Percentiles rank a stretch among this genome's conserved stretches.
Evolutionary conservation across 2,888 invertebrate species (phyloP).

Genomic region (Chrysolina haemoptera): DNA sequence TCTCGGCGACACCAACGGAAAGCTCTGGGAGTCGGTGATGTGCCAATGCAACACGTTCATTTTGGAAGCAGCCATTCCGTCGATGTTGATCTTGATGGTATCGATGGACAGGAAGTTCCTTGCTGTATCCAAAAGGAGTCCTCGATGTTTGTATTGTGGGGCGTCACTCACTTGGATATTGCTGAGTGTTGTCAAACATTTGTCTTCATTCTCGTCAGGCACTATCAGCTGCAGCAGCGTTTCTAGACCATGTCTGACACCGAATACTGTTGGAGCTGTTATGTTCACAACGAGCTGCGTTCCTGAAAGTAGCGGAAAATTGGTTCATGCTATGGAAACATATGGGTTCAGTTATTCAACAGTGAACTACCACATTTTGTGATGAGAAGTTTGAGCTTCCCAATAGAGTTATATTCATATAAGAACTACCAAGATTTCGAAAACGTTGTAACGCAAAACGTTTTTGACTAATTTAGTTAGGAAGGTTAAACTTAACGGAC

Average conservation of each 20-base stretch:
- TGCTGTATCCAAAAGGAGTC: slow-evolving; percentile 89
- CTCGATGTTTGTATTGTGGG: slow-evolving; percentile 88
- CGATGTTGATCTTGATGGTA: slow-evolving; percentile 80
- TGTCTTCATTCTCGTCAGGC: slow-evolving; percentile 52
- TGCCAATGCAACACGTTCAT: slow-evolving; percentile 96
- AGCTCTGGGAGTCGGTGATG: slow-evolving; percentile 91
- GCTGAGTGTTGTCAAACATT: slow-evolving; percentile 75
- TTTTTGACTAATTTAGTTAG: no score
- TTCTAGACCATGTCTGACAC: slow-evolving; percentile 84
- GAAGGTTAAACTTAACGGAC: no score
- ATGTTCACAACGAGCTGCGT: slow-evolving; percentile 73
- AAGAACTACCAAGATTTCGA: no score
- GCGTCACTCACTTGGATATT: slow-evolving; percentile 81
- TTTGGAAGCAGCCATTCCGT: slow-evolving; percentile 91
- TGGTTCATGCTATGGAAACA: neutral
- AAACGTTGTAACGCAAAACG: no score
- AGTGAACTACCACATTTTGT: no score
- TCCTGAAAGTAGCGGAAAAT: slow-evolving; percentile 63
- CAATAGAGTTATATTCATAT: no score
- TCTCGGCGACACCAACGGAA: slow-evolving; percentile 85
- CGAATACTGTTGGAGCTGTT: slow-evolving; percentile 77
- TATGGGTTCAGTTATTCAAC: no score
- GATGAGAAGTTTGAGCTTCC: no score
- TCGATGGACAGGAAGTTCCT: slow-evolving; percentile 87
- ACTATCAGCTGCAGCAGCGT: slow-evolving; percentile 81